Evolutionary conservation across 1,140 invertebrate species (phyloP).

Genomic region (Ptiloglossa arizonensis): DNA sequence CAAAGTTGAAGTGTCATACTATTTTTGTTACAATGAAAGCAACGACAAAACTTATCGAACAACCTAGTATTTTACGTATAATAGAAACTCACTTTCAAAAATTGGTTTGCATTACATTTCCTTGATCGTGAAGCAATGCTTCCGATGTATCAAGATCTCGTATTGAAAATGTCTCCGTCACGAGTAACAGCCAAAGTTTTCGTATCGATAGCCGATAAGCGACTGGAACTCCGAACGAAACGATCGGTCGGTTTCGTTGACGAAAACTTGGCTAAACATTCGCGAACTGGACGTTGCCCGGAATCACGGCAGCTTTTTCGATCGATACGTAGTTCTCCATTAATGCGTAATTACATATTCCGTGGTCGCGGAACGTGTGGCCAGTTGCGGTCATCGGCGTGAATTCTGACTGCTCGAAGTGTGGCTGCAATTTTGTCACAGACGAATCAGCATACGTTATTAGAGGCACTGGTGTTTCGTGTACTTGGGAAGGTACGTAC

Average conservation of each 20-base stretch:
- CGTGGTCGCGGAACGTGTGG: background rate
- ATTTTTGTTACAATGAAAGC: background rate
- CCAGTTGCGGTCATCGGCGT: constrained; percentile 15
- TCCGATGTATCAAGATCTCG: too few species aligned
- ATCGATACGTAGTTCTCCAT: constrained; percentile 38
- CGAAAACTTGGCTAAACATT: constrained; percentile 4
- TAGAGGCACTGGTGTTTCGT: constrained; percentile 13
- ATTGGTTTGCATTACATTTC: background rate
- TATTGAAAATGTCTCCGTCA: too few species aligned
- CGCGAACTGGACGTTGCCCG: background rate
- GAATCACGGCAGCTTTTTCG: background rate
- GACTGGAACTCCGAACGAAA: background rate
- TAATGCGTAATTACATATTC: constrained; percentile 46
- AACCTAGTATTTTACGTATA: too few species aligned
- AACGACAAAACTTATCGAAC: background rate
- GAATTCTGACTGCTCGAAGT: constrained; percentile 8
- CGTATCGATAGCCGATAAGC: background rate
- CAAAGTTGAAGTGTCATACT: too few species aligned
- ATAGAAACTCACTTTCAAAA: background rate
- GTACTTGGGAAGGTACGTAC: constrained; percentile 6
- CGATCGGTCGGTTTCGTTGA: background rate
- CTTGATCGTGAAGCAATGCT: background rate
- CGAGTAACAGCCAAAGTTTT: background rate
- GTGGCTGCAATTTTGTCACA: background rate
- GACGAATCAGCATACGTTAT: constrained; percentile 23